These are phyloP conservation scores for Melanotaenia parkinsoni DNA, from an alignment of 2,797 vertebrate species.

Conservation along the genomic window DNA sequence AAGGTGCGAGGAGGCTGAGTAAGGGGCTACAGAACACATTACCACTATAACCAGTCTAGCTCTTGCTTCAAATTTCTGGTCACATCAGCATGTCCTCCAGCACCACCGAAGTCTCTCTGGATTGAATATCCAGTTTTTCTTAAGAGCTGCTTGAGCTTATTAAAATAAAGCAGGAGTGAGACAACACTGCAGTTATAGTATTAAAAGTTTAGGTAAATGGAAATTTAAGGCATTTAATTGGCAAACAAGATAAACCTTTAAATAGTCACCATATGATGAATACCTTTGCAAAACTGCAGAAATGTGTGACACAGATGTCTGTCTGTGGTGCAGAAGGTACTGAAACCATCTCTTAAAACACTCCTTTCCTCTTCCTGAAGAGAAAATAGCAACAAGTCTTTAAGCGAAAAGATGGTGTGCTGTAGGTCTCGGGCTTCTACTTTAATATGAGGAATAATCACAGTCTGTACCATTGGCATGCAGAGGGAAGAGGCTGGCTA, in stretches of 20 bases:
- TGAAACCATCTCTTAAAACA: constrained; percentile 59
- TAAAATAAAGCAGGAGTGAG: constrained; percentile 18
- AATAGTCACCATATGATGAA: constrained; percentile 56
- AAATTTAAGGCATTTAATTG: constrained; percentile 55
- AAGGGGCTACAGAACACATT: constrained; percentile 26
- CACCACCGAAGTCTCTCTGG: not conserved
- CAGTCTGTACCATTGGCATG: constrained; percentile 54
- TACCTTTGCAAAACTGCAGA: constrained; percentile 53
- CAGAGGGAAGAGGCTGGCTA: constrained; percentile 31
- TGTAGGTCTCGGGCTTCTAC: constrained; percentile 62
- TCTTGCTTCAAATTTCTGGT: not conserved
- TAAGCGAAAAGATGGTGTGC: constrained; percentile 42
- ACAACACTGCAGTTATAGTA: not conserved
- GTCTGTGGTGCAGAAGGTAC: constrained; percentile 54
- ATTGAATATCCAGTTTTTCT: constrained; percentile 2
- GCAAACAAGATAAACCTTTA: constrained; percentile 33
- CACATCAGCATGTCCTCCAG: not conserved
- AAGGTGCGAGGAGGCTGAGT: constrained; percentile 12
- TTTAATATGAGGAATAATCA: constrained; percentile 62
- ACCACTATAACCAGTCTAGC: constrained; percentile 14
- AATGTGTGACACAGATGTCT: constrained; percentile 85
- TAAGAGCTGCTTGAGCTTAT: constrained; percentile 2
- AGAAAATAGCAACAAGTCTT: constrained; percentile 63
- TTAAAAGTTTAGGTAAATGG: constrained; percentile 27
- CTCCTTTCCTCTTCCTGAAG: constrained; percentile 38